Evolutionary conservation across 2,797 vertebrate genomes (phyloP), one percentile per base, ranked within the genome.

Genomic region (Coilia nasus): DNA sequence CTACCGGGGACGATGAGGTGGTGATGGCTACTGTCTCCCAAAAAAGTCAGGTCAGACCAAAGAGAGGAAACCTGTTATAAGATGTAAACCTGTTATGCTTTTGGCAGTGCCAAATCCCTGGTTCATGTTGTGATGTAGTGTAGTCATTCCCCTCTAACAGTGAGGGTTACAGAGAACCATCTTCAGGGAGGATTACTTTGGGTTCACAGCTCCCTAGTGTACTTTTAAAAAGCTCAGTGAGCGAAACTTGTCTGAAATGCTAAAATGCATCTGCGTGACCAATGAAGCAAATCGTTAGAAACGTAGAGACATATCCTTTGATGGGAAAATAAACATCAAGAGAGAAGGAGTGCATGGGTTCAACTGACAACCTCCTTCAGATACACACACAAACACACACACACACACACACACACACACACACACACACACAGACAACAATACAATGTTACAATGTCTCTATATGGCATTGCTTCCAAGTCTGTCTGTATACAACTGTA

Each of bases 371-470:
- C 44, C 35, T 78, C 35, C 31, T 44, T 78, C 28, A 17, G 5
- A 25, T 6, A 12, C 71, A 2, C 57, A 21, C 57, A 6, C 50
- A 54, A 6, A 54, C 50, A 54, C 50, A 54, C 50, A 41, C 60
- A 25, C 60, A 11, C 60, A 25, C 60, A 25, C 59, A 11, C 60
- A 1, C 60, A 64, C 60, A 64, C 60, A 25, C 60, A 25, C 60
- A 64, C 60, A 64, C 60, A 64, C 12, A 67, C 64, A 31, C 64
- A 64, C 28, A 67, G 31, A 67, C 64, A 67, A 67, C 64, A 67
- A 67, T 67, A 67, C 28, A 28, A 67, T 67, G 64, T 35, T 41
- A 41, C 35, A 54, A 54, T 54, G 50, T 54, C 71, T 78, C 31
- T 78, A 21, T 78, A 78, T 44, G 71, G 71, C 19, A 19, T 19